A percentile compares a stretch with the other conserved stretches of the same genome.
phyloP scores from a whole-genome alignment of 2,113 vertebrate species.

The Tragelaphus strepsiceros region DNA sequence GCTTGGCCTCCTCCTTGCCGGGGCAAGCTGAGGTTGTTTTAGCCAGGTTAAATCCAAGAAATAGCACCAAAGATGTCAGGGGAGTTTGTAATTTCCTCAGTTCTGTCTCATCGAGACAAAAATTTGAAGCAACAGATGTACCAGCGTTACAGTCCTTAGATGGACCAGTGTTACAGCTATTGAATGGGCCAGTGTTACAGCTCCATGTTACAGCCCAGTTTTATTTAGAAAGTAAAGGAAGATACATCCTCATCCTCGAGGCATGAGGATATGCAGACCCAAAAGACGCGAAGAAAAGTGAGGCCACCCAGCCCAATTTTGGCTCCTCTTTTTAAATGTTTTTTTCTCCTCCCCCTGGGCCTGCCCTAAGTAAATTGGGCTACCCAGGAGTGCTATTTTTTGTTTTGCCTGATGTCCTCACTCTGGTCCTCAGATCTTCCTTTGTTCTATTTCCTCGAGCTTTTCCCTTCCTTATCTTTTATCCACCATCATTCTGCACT shows the following conservation, averaged over 20 bases:
- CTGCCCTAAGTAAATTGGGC: background rate
- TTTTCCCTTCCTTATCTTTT: background rate
- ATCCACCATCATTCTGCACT: background rate
- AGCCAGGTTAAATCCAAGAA: background rate
- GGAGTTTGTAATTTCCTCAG: background rate
- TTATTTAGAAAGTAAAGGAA: background rate
- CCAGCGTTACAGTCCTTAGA: background rate
- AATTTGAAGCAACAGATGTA: background rate
- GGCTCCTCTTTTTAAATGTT: background rate
- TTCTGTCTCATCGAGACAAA: background rate
- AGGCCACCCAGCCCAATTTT: background rate
- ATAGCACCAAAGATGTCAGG: background rate
- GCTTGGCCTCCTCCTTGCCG: background rate
- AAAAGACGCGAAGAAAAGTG: rapidly evolving
- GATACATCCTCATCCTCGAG: rapidly evolving
- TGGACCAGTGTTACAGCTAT: background rate
- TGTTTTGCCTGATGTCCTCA: background rate
- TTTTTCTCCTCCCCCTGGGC: background rate
- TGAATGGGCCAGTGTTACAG: background rate
- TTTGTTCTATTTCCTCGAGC: background rate
- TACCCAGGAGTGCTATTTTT: background rate
- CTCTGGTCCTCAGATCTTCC: background rate
- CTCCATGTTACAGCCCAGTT: background rate
- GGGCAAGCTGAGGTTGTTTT: rapidly evolving
- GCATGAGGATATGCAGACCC: background rate